Evolutionary conservation across 2,113 vertebrate species (phyloP).

Genomic region (Neolamprologus devosi): DNA sequence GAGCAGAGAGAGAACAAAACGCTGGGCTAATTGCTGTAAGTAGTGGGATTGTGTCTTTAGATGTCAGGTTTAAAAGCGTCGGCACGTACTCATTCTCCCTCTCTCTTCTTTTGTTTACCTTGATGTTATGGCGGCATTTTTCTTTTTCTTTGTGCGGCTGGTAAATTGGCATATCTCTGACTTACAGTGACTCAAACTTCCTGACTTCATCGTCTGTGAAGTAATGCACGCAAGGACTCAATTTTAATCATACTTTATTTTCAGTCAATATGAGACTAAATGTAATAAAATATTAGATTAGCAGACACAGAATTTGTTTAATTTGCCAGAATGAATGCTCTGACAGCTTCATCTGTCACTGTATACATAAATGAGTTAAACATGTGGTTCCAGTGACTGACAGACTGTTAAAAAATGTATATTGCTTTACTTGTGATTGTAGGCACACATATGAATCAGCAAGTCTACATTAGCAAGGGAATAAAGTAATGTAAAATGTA

Average conservation of each 20-base stretch:
- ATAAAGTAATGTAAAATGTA: not conserved
- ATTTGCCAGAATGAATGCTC: not conserved
- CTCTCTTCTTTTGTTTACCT: not conserved
- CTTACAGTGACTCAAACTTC: not conserved
- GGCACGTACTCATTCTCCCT: not conserved
- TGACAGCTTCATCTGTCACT: not conserved
- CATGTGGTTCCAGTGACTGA: not conserved
- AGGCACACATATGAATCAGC: not conserved
- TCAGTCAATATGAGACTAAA: not conserved
- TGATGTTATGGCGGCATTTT: not conserved
- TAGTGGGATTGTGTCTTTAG: slow-evolving; percentile 14
- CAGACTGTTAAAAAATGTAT: not conserved
- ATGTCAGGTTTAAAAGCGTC: slow-evolving; percentile 23
- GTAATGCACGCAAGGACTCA: not conserved
- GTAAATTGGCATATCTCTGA: not conserved
- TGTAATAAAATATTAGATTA: not conserved
- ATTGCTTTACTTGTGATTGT: not conserved
- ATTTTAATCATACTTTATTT: not conserved
- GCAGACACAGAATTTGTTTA: not conserved
- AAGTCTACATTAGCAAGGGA: not conserved
- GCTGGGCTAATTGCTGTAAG: slow-evolving; percentile 25
- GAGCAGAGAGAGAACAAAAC: not conserved
- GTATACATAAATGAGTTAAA: not conserved
- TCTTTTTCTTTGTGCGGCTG: not conserved
- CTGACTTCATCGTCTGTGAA: not conserved